These are phyloP conservation scores for Gymnopithys bicolor DNA, from an alignment of 2,797 vertebrate genomes.

Conservation along the genomic window DNA sequence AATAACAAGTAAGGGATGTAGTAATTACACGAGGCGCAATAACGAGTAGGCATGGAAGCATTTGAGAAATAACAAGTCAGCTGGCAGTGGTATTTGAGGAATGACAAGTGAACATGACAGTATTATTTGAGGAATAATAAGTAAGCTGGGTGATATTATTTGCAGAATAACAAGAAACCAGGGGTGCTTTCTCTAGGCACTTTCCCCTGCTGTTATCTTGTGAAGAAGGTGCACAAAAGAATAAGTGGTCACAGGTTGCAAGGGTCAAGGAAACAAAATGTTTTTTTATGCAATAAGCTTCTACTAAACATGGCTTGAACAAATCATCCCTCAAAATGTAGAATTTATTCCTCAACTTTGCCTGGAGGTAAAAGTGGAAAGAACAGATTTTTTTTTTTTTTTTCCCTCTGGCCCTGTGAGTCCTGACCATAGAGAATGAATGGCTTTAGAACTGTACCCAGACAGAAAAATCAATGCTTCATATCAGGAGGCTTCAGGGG, in stretches of 20 bases:
- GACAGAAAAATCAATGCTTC: slow-evolving; percentile 99
- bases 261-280: slow-evolving; percentile 70
- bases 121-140: slow-evolving; percentile 71
- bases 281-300: slow-evolving; percentile 74
- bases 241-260: slow-evolving; percentile 59
- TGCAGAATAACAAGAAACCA: slow-evolving; percentile 68
- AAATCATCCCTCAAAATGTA: slow-evolving; percentile 84
- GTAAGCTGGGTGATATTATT: slow-evolving; percentile 59
- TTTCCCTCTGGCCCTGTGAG: slow-evolving; percentile 87
- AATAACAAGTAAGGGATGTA: slow-evolving; percentile 60
- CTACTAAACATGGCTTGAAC: slow-evolving; percentile 82
- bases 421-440: slow-evolving; percentile 96
- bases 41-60: slow-evolving; percentile 44
- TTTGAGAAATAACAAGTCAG: slow-evolving; percentile 67
- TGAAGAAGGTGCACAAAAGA: slow-evolving; percentile 55
- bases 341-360: slow-evolving; percentile 90
- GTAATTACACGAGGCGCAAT: slow-evolving; percentile 63
- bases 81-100: slow-evolving; percentile 57
- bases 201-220: slow-evolving; percentile 8
- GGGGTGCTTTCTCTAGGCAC: slow-evolving; percentile 35
- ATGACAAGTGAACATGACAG: slow-evolving; percentile 67
- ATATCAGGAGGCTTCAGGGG: slow-evolving; percentile 99
- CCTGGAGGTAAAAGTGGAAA: slow-evolving; percentile 87
- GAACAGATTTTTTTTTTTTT: slow-evolving; percentile 86
- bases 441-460: slow-evolving; percentile 89